Evolutionary conservation across 2,888 invertebrate species (phyloP).

Genomic region (Ormyrus rosae): DNA sequence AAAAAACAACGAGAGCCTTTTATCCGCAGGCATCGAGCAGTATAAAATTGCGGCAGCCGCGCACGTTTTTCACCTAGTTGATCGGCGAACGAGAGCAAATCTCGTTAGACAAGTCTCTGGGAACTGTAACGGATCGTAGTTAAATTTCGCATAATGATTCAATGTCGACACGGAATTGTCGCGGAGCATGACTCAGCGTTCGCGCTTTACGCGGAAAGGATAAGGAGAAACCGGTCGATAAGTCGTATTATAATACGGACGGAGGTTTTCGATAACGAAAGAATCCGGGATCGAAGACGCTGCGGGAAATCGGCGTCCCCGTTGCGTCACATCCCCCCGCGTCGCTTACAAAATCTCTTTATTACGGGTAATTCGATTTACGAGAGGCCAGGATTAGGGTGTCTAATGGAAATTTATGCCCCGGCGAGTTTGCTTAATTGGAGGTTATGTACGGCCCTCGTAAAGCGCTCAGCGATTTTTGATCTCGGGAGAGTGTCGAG

Average conservation of each 20-base stretch:
- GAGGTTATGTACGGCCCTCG: not conserved
- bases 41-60: not conserved
- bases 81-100: not conserved
- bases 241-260: too few relatives aligned
- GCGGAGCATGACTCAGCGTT: not conserved
- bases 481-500: not conserved
- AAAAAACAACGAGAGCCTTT: not conserved
- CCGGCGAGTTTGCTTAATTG: constrained; percentile 7
- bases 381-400: too few relatives aligned
- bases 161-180: constrained; percentile 29
- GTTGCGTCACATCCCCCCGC: too few relatives aligned
- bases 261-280: too few relatives aligned
- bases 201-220: constrained; percentile 6
- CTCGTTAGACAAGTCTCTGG: not conserved
- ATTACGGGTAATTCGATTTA: constrained; percentile 37
- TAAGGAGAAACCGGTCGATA: too few relatives aligned
- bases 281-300: too few relatives aligned
- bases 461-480: not conserved
- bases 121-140: constrained; percentile 14
- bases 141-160: constrained; percentile 37
- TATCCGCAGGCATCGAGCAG: too few relatives aligned
- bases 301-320: too few relatives aligned
- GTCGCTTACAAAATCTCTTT: constrained; percentile 37
- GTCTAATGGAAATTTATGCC: not conserved
- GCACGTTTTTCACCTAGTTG: constrained; percentile 2